Evolutionary conservation across 2,113 vertebrate species (phyloP).

Genomic region (Tyrannus savana): DNA sequence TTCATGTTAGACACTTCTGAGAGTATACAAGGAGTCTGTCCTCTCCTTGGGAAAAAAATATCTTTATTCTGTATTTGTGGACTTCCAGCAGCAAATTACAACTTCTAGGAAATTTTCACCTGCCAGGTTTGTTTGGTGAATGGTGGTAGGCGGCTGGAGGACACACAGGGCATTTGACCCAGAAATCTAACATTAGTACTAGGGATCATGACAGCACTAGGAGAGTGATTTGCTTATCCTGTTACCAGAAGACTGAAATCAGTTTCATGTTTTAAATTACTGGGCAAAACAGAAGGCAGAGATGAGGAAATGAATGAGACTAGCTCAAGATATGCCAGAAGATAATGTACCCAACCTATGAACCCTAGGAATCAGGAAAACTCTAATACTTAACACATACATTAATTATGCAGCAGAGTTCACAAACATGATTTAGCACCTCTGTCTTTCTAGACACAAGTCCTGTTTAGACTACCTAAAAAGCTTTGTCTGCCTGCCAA

Average conservation of each 20-base stretch:
- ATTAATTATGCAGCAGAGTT: background rate
- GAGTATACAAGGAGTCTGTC: background rate
- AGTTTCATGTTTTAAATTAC: background rate
- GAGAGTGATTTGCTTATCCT: background rate
- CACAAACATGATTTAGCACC: background rate
- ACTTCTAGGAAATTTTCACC: background rate
- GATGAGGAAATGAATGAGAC: background rate
- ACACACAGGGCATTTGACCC: background rate
- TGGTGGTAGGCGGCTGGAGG: background rate
- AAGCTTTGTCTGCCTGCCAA: background rate
- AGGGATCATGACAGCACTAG: rapidly evolving
- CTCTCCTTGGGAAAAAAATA: background rate
- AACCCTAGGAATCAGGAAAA: background rate
- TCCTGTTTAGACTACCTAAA: background rate
- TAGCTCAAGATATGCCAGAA: background rate
- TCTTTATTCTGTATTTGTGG: background rate
- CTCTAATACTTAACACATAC: background rate
- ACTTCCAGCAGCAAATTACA: background rate
- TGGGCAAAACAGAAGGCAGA: background rate
- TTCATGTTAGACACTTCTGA: background rate
- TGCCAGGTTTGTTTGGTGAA: background rate
- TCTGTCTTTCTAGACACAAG: background rate
- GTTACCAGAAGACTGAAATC: background rate
- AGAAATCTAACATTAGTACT: background rate
- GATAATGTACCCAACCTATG: background rate